Base-by-base conservation (phyloP, 2,888 invertebrate species). In the Agrochola lychnidis region DNA sequence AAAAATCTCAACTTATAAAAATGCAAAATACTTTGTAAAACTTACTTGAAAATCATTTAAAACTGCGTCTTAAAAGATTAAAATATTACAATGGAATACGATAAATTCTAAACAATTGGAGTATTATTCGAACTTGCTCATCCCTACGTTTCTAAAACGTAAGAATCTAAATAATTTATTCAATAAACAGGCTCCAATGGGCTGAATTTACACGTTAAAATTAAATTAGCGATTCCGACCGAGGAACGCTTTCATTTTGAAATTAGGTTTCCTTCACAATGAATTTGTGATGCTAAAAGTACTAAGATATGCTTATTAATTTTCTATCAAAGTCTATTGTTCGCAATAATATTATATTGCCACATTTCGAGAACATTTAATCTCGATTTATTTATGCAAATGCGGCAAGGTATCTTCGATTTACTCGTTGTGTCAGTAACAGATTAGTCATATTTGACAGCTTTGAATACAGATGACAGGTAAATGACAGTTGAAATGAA, bases 131-230 rank as follows among this genome's bases (percentile, higher is more conserved):
- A 72, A 78, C 78, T 59, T 66, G 64, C 72, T 83, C 68, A 79
- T 82, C 76, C 76, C 57, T 79, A 70, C 68, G 77, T 79, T 88
- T 88, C 80, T 77, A 82, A 87, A 88, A 87, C 76, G 84, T 85
- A 76, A 80, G 86, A 85, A 82, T 78, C 82, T 81, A 87, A 87
- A 89, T 89, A 87, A 88, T 86, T 89, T 89, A 89, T 89, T 89
- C 88, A 89, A 88, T 89, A 88, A 88, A 86, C 87, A 87, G 77
- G 81, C 80, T 81, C 86, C 87, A 89, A 89, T 86, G 81, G 87
- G 78, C 83, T 84, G 89, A 87, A 85, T 89, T 89, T 89, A 86
- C 87, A 89, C 87, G 88, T 88, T 89, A 87, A 89, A 89, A 89
- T 89, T 86, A 86, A 89, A 89, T 89, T 88, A 86, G 87, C 81